phyloP scores from a whole-genome alignment of 2,888 invertebrate genomes.

The Lithophane semibrunnea region DNA sequence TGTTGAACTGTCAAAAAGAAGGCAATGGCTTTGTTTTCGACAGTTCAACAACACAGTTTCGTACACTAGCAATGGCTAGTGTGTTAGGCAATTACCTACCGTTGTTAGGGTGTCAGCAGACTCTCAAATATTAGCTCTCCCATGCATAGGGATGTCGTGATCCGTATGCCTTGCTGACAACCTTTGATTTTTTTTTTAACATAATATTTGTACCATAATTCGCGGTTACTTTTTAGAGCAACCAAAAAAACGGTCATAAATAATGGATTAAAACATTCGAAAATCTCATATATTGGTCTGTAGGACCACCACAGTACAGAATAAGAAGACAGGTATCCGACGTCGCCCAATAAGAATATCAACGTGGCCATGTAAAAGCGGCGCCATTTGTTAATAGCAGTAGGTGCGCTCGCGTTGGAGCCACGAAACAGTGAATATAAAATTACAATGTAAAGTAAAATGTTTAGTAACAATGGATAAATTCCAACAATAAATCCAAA shows the following conservation, averaged over 20 bases:
- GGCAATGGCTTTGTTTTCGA: no score
- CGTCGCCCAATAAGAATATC: neutral
- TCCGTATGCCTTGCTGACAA: neutral
- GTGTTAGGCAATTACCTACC: no score
- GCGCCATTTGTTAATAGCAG: neutral
- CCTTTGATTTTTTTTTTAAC: neutral
- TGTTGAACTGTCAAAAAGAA: neutral
- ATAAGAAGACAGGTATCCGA: neutral
- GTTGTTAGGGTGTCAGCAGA: neutral
- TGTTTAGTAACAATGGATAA: neutral
- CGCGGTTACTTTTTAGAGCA: neutral
- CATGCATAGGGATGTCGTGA: neutral
- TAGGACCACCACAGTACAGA: neutral
- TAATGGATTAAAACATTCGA: neutral
- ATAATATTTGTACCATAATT: neutral
- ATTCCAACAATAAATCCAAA: no score
- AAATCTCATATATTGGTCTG: neutral
- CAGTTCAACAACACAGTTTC: no score
- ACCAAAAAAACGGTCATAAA: neutral
- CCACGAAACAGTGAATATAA: neutral
- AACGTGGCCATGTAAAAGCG: constrained; percentile 1
- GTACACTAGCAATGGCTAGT: neutral
- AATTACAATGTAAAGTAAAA: neutral
- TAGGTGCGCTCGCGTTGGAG: neutral
- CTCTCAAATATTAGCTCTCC: neutral